Evolutionary conservation across 1,140 invertebrate species (phyloP), one percentile per base, ranked within the genome.

Genomic region (Pomacea maculata): DNA sequence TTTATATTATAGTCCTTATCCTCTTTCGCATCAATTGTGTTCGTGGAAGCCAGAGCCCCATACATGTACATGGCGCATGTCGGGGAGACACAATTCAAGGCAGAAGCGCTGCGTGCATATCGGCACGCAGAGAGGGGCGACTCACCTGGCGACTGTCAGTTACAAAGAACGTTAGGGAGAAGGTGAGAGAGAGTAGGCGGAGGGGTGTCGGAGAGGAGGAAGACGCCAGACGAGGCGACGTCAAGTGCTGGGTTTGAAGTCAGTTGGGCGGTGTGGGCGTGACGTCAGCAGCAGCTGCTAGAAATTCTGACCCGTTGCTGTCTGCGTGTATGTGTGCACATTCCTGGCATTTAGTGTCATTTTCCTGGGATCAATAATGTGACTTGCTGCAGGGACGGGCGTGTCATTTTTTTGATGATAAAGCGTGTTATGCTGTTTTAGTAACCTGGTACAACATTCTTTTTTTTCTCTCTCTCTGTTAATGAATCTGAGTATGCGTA

Each of bases 201-300:
- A 57, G 63, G 61, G 25, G 1, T 14, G 75, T 61, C 34, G 14
- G n/a, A 61, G 61, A 14, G n/a, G 15, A 57, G 6, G 14, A 5
- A n/a, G 29, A 29, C 15, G 25, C 17, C 19, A 61, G 75, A 76
- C 12, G 19, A 7, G 17, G 61, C 12, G 45, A 68, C 10, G 34
- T 17, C 9, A 25, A 77, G 75, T 11, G 29, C 19, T 12, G 64
- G 63, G 1, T 25, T 25, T 21, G 11, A 10, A 77, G 29, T 12
- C n/a, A 21, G 21, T 12, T n/a, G 29, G 55, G 21, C 5, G 75
- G 17, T 19, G 6, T 11, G 63, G 57, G 55, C 21, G 21, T 74
- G n/a, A 76, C 7, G 75, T 79, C 17, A 61, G 14, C 52, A 77
- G 74, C 75, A 55, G 67, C 34, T 14, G 80, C 75, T 29, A 81